Base-by-base conservation (phyloP, 2,113 vertebrate genomes). In the Elgaria multicarinata region DNA sequence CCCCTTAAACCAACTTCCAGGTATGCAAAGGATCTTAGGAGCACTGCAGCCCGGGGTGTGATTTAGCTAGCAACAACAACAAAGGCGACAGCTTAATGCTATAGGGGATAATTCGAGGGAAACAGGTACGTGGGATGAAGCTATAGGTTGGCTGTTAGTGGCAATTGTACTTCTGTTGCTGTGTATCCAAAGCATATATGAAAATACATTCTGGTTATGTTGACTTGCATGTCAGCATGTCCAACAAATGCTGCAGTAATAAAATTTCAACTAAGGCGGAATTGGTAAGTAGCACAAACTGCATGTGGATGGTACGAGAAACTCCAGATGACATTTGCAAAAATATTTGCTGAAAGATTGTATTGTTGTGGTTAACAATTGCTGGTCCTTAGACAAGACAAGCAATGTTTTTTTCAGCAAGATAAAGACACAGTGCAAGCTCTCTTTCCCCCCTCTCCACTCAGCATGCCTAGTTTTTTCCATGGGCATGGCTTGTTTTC, bases 291-390 rank as follows among this genome's bases (percentile, higher is more conserved):
- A 91, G 62, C 87, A 91, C 91, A 96, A 94, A 95, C 95, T 94
- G 82, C 82, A 55, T 71, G 89, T 87, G 94, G 88, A 87, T 95
- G 95, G 91, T 88, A 93, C 96, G 76, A 94, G 92, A 91, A 94
- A 93, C 93, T 94, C 93, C 84, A 81, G 89, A 88, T 88, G 66
- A 85, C 81, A 83, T 88, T 83, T 82, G 92, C 85, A 77, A 76
- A 75, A 93, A 91, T 31, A 33, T 78, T 33, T 6, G 89, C 76
- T 95, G 94, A 96, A 95, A 93, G 83, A 44, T 87, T 91, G 88
- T 53, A 89, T 91, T 97, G 92, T 96, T 92, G 82, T 83, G 69
- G 3, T 28, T 83, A 42, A 93, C 90, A 95, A 89, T 94, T 90
- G 90, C 89, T 88, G 50, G 62, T 72, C 74, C 90, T 95, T 95